These are phyloP conservation scores for Aphelocoma coerulescens DNA, from an alignment of 2,113 vertebrate genomes.

Conservation along the genomic window DNA sequence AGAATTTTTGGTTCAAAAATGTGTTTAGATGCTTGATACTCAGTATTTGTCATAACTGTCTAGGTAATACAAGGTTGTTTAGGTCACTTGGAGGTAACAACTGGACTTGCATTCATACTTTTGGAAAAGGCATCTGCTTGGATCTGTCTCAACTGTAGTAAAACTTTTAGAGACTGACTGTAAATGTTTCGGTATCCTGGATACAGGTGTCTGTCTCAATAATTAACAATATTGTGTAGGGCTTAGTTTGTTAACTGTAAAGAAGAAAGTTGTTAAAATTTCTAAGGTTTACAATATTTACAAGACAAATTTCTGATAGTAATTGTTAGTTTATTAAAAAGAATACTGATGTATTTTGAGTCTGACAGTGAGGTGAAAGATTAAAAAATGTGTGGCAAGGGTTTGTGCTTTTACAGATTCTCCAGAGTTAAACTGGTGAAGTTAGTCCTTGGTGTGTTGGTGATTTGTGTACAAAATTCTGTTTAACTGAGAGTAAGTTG, in stretches of 20 bases:
- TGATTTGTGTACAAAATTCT: accelerated
- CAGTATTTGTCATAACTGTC: background rate
- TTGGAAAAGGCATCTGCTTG: background rate
- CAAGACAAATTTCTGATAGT: background rate
- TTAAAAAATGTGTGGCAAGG: background rate
- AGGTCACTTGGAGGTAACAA: background rate
- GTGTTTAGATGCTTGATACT: background rate
- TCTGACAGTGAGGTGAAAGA: background rate
- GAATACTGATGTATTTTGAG: background rate
- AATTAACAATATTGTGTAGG: background rate
- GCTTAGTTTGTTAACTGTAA: background rate
- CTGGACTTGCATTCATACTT: background rate
- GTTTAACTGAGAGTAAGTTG: background rate
- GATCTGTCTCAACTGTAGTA: background rate
- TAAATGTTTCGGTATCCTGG: background rate
- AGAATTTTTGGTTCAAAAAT: background rate
- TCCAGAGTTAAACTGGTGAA: background rate
- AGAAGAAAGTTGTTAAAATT: background rate
- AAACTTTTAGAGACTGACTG: background rate
- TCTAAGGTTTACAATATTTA: background rate
- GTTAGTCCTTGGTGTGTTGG: background rate
- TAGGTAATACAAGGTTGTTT: background rate
- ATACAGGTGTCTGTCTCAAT: background rate
- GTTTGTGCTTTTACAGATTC: background rate
- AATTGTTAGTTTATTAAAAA: background rate